Conservation (phyloP, 2,113 vertebrate species). For the Diadophis punctatus region DNA sequence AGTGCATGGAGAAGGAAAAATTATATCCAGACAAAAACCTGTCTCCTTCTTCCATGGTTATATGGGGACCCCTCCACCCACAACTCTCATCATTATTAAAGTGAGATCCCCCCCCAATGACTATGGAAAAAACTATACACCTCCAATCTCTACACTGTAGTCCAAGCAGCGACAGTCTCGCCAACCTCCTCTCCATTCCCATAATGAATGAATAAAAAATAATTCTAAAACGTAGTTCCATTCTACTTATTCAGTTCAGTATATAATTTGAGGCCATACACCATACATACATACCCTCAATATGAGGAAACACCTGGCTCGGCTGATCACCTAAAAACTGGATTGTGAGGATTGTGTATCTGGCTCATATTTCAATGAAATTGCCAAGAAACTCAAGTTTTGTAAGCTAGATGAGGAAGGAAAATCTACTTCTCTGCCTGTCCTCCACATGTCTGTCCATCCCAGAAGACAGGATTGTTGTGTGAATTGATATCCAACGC, state of each 20-base stretch:
- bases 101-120: background rate
- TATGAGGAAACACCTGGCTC: too few relatives aligned
- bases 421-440: background rate
- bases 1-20: background rate
- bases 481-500: background rate
- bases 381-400: background rate
- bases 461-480: background rate
- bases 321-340: too few relatives aligned
- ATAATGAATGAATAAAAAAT: too few relatives aligned
- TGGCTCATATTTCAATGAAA: background rate
- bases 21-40: background rate
- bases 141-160: background rate
- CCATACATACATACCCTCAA: too few relatives aligned
- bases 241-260: too few relatives aligned
- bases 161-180: background rate
- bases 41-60: background rate
- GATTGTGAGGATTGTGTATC: too few relatives aligned
- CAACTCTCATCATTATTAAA: background rate
- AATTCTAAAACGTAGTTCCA: too few relatives aligned
- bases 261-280: too few relatives aligned
- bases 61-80: background rate
- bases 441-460: background rate
- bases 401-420: background rate
- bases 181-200: background rate
- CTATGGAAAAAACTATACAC: background rate